phyloP scores from a whole-genome alignment of 2,113 vertebrate species.

The Urocitellus parryii region DNA sequence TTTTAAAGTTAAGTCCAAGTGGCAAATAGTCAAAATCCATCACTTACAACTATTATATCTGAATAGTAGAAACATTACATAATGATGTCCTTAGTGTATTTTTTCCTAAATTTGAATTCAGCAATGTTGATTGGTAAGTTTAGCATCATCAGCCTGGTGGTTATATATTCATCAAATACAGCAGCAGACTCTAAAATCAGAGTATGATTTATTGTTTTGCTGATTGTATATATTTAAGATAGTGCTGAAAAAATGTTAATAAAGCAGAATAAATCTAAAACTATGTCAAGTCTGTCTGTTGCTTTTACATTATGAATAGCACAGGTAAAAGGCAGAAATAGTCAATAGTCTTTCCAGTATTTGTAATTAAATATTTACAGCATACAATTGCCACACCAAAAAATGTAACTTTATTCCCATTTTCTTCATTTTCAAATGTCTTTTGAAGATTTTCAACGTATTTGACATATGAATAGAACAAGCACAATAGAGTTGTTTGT shows the following conservation, averaged over 20 bases:
- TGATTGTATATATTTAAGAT: conserved; percentile 37
- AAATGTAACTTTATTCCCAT: background rate
- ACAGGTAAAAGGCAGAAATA: conserved; percentile 26
- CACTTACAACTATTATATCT: background rate
- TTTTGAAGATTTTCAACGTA: background rate
- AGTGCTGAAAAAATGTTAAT: conserved; percentile 45
- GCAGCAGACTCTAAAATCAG: background rate
- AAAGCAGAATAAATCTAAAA: conserved; percentile 48
- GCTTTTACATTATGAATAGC: background rate
- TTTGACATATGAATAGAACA: background rate
- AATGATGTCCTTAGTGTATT: background rate
- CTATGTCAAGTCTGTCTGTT: background rate
- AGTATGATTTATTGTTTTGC: background rate
- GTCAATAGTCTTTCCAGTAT: background rate
- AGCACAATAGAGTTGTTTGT: background rate
- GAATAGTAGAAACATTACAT: background rate
- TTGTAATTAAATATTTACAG: background rate
- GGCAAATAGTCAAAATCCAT: background rate
- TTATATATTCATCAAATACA: background rate
- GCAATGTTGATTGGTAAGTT: background rate
- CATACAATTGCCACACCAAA: background rate
- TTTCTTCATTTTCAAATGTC: background rate
- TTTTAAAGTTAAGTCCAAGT: conserved; percentile 16
- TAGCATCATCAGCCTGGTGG: background rate
- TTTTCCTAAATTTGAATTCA: background rate